Percentiles rank a stretch among this genome's conserved stretches.
phyloP scores from a whole-genome alignment of 2,113 vertebrate genomes.

The Planiliza haematocheilus region DNA sequence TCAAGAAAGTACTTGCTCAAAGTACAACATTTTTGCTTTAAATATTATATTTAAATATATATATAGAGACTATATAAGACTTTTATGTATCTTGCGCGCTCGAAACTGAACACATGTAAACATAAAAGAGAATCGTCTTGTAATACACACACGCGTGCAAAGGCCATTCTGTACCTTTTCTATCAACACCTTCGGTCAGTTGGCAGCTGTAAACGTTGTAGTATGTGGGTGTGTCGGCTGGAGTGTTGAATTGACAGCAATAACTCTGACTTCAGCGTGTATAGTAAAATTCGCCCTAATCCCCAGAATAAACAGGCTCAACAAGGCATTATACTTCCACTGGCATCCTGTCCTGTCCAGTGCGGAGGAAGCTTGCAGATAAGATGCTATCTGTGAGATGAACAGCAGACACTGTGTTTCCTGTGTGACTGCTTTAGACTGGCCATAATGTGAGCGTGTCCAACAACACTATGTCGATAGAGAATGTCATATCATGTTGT shows the following conservation, averaged over 20 bases:
- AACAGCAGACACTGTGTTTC: constrained; percentile 48
- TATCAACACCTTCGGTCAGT: neutral
- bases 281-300: constrained; percentile 42
- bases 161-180: neutral
- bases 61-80: no score
- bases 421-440: constrained; percentile 28
- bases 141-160: neutral
- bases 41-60: no score
- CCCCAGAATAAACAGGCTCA: constrained; percentile 44
- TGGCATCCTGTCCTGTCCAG: constrained; percentile 34
- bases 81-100: no score
- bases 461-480: neutral
- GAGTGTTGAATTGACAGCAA: constrained; percentile 30
- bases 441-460: neutral
- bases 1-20: neutral
- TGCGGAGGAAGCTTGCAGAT: constrained; percentile 55
- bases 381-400: constrained; percentile 67
- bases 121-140: neutral
- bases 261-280: constrained; percentile 31
- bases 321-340: constrained; percentile 32
- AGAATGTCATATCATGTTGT: neutral
- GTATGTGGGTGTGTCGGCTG: neutral
- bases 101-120: no score
- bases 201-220: neutral
- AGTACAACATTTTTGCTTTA: no score